These are phyloP conservation scores for Liolophura sinensis DNA, from an alignment of 1,140 invertebrate genomes.

Conservation along the genomic window DNA sequence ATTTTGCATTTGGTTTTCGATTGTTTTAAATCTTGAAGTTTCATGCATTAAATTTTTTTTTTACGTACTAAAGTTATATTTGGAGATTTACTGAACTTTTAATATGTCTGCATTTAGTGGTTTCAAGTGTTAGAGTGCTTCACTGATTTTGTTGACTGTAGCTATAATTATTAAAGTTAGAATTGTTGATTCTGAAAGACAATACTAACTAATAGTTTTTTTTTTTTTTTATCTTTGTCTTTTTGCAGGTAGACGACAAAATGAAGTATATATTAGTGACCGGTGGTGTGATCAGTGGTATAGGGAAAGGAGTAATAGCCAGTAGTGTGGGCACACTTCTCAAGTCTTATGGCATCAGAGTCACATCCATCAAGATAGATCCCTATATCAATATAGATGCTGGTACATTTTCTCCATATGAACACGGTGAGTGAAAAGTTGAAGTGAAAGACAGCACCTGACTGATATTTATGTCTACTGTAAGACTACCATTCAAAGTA, in stretches of 20 bases:
- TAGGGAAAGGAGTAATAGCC: conserved; percentile 97
- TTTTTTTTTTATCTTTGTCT: background rate
- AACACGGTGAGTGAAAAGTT: conserved; percentile 81
- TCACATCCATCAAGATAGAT: conserved; percentile 98
- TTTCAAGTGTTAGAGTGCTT: too few relatives aligned
- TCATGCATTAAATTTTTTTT: too few relatives aligned
- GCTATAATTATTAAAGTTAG: background rate
- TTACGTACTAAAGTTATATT: too few relatives aligned
- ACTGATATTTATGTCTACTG: too few relatives aligned
- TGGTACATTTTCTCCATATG: conserved; percentile 97
- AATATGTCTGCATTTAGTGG: too few relatives aligned
- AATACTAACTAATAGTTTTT: background rate
- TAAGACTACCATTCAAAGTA: too few relatives aligned
- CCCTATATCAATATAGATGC: conserved; percentile 99
- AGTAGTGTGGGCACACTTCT: conserved; percentile 94
- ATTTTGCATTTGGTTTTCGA: too few relatives aligned
- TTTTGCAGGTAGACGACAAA: conserved; percentile 1
- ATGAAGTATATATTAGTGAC: conserved; percentile 98
- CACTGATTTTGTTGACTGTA: too few relatives aligned
- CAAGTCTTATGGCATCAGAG: conserved; percentile 87
- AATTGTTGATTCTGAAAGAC: background rate
- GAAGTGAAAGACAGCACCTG: too few relatives aligned
- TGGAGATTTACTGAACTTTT: too few relatives aligned
- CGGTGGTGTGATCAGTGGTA: conserved; percentile 96
- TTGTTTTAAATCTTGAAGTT: too few relatives aligned